Percentiles rank a stretch among this genome's conserved stretches.
Evolutionary conservation across 2,113 vertebrate genomes (phyloP).

Genomic region (Butorides virescens): DNA sequence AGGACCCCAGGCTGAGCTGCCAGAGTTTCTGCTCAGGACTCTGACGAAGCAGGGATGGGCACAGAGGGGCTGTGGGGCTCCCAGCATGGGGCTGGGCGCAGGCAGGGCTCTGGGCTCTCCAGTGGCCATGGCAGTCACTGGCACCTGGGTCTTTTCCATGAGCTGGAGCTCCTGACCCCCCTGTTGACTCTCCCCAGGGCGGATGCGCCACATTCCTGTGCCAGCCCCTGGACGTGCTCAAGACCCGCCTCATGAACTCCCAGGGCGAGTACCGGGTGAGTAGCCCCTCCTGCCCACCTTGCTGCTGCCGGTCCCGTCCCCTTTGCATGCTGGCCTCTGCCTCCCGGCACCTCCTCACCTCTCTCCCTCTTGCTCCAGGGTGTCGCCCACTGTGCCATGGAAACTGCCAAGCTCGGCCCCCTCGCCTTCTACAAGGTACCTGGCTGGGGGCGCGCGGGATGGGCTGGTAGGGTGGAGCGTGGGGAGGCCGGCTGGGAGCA

Average conservation of each 20-base stretch:
- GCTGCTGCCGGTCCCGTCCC: neutral
- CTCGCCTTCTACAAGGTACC: constrained; percentile 94
- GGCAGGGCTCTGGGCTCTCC: neutral
- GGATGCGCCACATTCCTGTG: constrained; percentile 94
- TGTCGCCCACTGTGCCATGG: constrained; percentile 85
- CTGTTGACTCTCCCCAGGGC: constrained; percentile 72
- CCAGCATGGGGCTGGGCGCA: neutral
- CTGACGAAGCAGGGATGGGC: rapidly evolving
- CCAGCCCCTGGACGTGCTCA: constrained; percentile 94
- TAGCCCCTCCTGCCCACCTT: neutral
- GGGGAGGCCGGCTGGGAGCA: neutral
- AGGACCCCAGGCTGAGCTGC: neutral
- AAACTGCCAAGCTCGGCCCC: constrained; percentile 89
- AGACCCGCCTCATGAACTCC: constrained; percentile 95
- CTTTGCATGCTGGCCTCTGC: rapidly evolving
- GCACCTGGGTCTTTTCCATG: neutral
- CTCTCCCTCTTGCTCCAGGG: constrained; percentile 72
- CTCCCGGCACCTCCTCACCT: neutral
- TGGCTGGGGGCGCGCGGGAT: rapidly evolving
- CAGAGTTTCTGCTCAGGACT: neutral
- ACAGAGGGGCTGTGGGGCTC: neutral
- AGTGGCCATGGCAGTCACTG: neutral
- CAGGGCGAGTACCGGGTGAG: constrained; percentile 93
- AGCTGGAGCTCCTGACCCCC: neutral
- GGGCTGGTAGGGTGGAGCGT: neutral